These are phyloP conservation scores for Pristionchus fissidentatus DNA, from an alignment of 2,888 invertebrate species.

Conservation along the genomic window DNA sequence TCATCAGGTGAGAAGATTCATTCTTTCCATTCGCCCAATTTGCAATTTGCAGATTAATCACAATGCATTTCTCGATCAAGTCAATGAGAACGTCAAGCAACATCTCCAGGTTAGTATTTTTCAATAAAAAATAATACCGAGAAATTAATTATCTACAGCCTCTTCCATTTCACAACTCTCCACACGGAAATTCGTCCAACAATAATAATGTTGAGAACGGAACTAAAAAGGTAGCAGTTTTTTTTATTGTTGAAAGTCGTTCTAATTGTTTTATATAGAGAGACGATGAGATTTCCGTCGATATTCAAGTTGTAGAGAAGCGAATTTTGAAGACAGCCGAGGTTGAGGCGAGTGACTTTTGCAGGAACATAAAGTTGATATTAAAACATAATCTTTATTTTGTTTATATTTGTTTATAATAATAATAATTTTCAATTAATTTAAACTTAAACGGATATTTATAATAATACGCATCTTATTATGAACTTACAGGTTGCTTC, in stretches of 20 bases:
- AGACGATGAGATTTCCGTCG: constrained; percentile 60
- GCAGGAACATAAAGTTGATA: background rate
- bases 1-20: background rate
- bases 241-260: too few species aligned
- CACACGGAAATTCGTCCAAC: background rate
- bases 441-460: too few species aligned
- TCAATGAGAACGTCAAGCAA: constrained; percentile 10
- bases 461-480: background rate
- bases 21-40: background rate
- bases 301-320: constrained; percentile 68
- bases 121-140: background rate
- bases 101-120: background rate
- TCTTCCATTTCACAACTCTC: background rate
- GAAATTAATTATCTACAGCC: background rate
- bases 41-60: background rate
- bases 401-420: background rate
- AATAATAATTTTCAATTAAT: too few species aligned
- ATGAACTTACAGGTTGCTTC: constrained; percentile 56
- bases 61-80: constrained; percentile 23
- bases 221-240: background rate
- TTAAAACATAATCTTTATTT: background rate
- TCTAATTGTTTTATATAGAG: constrained; percentile 44
- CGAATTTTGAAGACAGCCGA: constrained; percentile 64
- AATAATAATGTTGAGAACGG: background rate
- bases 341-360: constrained; percentile 57